Conservation (phyloP, 2,113 vertebrate species). For the Cephalopterus ornatus region DNA sequence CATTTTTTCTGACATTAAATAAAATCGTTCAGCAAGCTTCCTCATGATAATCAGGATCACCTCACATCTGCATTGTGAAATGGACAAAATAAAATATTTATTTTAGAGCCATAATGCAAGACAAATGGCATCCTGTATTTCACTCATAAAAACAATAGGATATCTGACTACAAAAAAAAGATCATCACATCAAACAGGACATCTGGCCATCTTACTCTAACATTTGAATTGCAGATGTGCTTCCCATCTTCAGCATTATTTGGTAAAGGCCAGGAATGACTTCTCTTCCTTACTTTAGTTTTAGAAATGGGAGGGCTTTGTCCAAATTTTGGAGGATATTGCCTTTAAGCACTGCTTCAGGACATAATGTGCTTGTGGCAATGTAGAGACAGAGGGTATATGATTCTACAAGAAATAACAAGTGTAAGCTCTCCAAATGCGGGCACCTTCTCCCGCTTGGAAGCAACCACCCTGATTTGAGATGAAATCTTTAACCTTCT, state of each 20-base stretch:
- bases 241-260: neutral
- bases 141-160: neutral
- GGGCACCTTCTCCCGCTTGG: neutral
- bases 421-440: neutral
- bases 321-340: neutral
- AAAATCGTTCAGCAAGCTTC: neutral
- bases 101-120: neutral
- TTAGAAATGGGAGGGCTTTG: neutral
- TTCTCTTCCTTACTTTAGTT: neutral
- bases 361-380: neutral
- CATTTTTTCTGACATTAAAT: neutral
- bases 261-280: neutral
- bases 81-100: neutral
- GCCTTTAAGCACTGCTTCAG: neutral
- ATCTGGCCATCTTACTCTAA: neutral
- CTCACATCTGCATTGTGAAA: constrained; percentile 6
- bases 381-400: neutral
- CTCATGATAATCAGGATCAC: neutral
- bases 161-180: neutral
- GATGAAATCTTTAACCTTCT: neutral
- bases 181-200: neutral
- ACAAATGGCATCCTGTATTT: neutral
- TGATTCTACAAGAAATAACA: neutral
- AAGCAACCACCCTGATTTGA: neutral
- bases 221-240: neutral